Percentiles rank a stretch among this genome's conserved stretches.
These are phyloP conservation scores for Aplysia californica DNA, from an alignment of 1,140 invertebrate species.

Conservation along the genomic window DNA sequence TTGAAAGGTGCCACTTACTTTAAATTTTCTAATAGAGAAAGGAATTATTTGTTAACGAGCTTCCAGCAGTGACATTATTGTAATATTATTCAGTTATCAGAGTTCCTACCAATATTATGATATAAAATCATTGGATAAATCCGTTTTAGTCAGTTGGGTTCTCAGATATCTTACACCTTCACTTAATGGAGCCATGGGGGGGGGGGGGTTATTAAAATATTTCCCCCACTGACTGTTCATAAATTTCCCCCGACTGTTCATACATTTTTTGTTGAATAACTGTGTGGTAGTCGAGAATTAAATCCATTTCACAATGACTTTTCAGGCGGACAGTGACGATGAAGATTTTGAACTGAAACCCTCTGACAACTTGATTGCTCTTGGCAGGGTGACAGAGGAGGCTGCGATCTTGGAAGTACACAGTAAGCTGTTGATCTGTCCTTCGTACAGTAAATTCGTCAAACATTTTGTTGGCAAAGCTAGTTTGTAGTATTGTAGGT, in stretches of 20 bases:
- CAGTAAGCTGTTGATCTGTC: too few species aligned
- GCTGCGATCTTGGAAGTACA: conserved; percentile 88
- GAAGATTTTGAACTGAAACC: conserved; percentile 91
- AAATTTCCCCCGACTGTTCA: background rate
- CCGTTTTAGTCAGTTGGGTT: background rate
- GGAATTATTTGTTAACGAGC: too few species aligned
- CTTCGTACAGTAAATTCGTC: background rate
- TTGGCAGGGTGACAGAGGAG: conserved; percentile 89
- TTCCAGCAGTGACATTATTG: too few species aligned
- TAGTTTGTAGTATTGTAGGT: background rate
- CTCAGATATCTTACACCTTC: background rate
- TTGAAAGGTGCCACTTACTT: too few species aligned
- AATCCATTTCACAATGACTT: background rate
- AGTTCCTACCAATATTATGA: too few species aligned
- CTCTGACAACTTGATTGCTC: conserved; percentile 90
- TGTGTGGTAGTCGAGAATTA: background rate
- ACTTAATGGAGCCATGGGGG: background rate
- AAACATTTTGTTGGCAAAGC: background rate
- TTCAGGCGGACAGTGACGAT: conserved; percentile 76
- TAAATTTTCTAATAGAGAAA: too few species aligned
- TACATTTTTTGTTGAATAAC: background rate
- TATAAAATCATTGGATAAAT: too few species aligned
- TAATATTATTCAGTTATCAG: too few species aligned
- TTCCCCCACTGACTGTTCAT: background rate
- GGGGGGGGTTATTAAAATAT: background rate